A percentile compares a stretch with the other conserved stretches of the same genome.
phyloP scores from a whole-genome alignment of 2,113 vertebrate species.

The Proteles cristata region DNA sequence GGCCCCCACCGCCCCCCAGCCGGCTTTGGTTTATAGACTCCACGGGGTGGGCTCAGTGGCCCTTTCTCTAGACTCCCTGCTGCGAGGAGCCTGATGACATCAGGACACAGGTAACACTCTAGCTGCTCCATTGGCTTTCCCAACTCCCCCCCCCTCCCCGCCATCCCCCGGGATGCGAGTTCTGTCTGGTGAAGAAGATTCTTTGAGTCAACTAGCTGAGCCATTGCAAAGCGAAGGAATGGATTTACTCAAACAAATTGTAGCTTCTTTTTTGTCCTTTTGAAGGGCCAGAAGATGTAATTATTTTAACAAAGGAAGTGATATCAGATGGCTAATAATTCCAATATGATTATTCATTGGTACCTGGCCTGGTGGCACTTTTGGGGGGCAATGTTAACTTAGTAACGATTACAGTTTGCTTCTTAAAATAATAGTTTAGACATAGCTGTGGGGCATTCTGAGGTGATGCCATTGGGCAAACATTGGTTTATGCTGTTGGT shows the following conservation, averaged over 20 bases:
- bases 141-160: background rate
- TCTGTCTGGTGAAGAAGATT: background rate
- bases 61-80: background rate
- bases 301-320: background rate
- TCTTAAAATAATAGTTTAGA: background rate
- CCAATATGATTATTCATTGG: background rate
- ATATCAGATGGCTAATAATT: background rate
- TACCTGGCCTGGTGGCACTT: conserved; percentile 20
- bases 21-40: background rate
- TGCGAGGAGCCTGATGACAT: background rate
- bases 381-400: background rate
- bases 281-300: conserved; percentile 12
- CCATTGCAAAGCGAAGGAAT: conserved; percentile 56
- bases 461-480: background rate
- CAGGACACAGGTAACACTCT: background rate
- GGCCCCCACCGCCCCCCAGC: background rate
- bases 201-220: background rate
- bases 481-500: background rate
- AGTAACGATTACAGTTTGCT: background rate
- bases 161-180: background rate
- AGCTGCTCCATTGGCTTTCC: background rate
- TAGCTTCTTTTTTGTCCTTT: background rate
- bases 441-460: conserved; percentile 1
- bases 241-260: background rate
- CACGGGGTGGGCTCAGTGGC: background rate